Evolutionary conservation across 2,888 invertebrate species (phyloP).

Genomic region (Drepana falcataria): DNA sequence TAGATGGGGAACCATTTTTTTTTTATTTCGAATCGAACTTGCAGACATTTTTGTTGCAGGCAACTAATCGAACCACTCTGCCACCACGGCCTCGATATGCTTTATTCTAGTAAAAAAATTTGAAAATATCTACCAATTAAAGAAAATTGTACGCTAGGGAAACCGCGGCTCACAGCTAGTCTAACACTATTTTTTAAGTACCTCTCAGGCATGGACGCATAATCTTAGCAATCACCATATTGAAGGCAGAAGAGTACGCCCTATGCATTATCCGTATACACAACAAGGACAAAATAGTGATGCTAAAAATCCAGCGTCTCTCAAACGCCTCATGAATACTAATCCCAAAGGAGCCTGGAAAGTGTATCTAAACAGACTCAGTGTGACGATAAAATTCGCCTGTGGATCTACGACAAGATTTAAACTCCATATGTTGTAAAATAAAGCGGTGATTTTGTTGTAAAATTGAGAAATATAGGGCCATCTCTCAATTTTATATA

Average conservation of each 20-base stretch:
- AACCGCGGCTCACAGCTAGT: neutral
- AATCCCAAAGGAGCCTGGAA: conserved; percentile 1
- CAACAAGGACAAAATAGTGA: conserved; percentile 1
- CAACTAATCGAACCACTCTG: too few species aligned
- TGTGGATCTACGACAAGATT: neutral
- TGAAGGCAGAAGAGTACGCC: neutral
- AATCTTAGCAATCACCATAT: neutral
- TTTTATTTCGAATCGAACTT: too few species aligned
- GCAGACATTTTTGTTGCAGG: too few species aligned
- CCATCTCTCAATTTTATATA: too few species aligned
- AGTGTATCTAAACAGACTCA: conserved; percentile 1
- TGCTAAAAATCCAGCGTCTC: conserved; percentile 5
- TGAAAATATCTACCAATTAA: too few species aligned
- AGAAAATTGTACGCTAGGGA: too few species aligned
- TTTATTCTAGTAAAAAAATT: too few species aligned
- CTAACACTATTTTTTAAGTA: neutral
- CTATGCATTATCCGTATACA: neutral
- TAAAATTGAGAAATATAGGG: too few species aligned
- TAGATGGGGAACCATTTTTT: too few species aligned
- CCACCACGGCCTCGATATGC: too few species aligned
- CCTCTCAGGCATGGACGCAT: neutral
- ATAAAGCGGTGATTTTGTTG: too few species aligned
- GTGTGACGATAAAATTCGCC: conserved; percentile 3
- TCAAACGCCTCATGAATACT: conserved; percentile 4
- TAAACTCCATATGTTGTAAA: too few species aligned